These are phyloP conservation scores for Drosophila lowei DNA, from an alignment of 1,140 invertebrate genomes.

Conservation along the genomic window DNA sequence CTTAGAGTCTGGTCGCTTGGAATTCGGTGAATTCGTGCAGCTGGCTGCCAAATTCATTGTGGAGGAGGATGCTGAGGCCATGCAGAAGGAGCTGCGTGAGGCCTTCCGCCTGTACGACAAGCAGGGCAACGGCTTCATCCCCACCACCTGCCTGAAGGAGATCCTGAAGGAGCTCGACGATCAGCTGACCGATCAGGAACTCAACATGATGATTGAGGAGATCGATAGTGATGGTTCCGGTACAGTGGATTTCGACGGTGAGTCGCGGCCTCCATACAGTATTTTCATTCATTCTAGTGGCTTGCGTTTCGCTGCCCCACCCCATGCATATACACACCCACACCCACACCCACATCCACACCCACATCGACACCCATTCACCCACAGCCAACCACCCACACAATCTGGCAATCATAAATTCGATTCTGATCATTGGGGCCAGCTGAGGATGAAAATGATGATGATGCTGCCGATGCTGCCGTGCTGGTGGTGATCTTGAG, in stretches of 20 bases:
- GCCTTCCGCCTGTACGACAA: slow-evolving; percentile 95
- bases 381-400: not conserved
- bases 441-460: slow-evolving; percentile 18
- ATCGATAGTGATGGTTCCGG: slow-evolving; percentile 96
- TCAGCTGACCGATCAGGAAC: slow-evolving; percentile 94
- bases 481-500: slow-evolving; percentile 65
- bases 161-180: slow-evolving; percentile 96
- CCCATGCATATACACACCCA: slow-evolving; percentile 12
- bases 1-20: slow-evolving; percentile 95
- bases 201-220: slow-evolving; percentile 98
- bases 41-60: slow-evolving; percentile 97
- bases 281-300: slow-evolving; percentile 58
- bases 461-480: slow-evolving; percentile 33
- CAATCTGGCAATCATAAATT: slow-evolving; percentile 55
- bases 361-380: slow-evolving; percentile 18
- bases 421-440: slow-evolving; percentile 4
- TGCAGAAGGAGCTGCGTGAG: slow-evolving; percentile 95
- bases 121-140: slow-evolving; percentile 97
- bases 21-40: slow-evolving; percentile 97
- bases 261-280: slow-evolving; percentile 49
- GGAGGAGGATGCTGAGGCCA: slow-evolving; percentile 96
- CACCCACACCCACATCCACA: slow-evolving; percentile 3
- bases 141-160: slow-evolving; percentile 95
- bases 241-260: slow-evolving; percentile 88
- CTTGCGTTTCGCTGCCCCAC: slow-evolving; percentile 36